Conservation (phyloP, 2,113 vertebrate species). For the human region GRCh38 chr16:26267501-26268000, state of each 20-base stretch:
- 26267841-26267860: neutral
- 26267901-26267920: neutral
- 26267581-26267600: neutral
- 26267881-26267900: neutral
- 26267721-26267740: neutral
- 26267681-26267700: neutral
- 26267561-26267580: neutral
- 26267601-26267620: slow-evolving; percentile 34
- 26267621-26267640: neutral
- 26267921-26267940: neutral
- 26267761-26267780: fast-evolving
- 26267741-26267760: neutral
- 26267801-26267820: neutral
- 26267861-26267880: neutral
- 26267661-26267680: slow-evolving; percentile 36
- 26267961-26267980: neutral
- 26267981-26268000: neutral
- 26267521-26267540: neutral
- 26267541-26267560: neutral
- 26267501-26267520: neutral
- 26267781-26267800: neutral
- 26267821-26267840: neutral
- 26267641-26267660: neutral
- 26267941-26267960: neutral
- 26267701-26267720: slow-evolving; percentile 24